Conservation (phyloP, 2,797 vertebrate genomes). For the Aplochiton taeniatus region DNA sequence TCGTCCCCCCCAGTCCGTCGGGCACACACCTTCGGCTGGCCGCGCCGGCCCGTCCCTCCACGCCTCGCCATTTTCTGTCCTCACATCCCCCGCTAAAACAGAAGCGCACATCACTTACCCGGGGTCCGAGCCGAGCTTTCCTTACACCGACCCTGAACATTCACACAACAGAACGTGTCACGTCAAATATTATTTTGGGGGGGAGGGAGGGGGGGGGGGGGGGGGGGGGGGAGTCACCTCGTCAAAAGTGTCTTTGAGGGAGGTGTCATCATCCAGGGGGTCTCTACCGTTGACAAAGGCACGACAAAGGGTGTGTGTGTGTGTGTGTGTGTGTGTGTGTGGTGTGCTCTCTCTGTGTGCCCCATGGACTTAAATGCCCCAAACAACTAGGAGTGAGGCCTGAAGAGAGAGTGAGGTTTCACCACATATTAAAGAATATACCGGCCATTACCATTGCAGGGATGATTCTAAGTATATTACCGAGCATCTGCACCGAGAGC, state of each 20-base stretch:
- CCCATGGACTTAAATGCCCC: slow-evolving; percentile 23
- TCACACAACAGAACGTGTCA: slow-evolving; percentile 37
- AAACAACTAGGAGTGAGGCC: slow-evolving; percentile 15
- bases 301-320: too few relatives aligned
- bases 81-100: slow-evolving; percentile 47
- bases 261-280: too few relatives aligned
- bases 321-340: too few relatives aligned
- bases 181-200: background rate
- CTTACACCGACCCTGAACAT: slow-evolving; percentile 32
- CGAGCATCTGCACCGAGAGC: slow-evolving; percentile 3
- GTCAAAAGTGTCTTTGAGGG: slow-evolving; percentile 5
- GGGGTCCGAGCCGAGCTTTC: slow-evolving; percentile 18
- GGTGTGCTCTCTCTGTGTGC: slow-evolving; percentile 9
- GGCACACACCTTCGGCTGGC: slow-evolving; percentile 44
- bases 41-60: slow-evolving; percentile 17
- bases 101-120: slow-evolving; percentile 46
- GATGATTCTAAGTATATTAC: background rate
- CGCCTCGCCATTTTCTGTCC: slow-evolving; percentile 31
- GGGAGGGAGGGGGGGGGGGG: slow-evolving; percentile 22
- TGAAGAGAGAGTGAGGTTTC: slow-evolving; percentile 9
- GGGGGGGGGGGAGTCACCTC: slow-evolving; percentile 39
- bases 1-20: slow-evolving; percentile 50
- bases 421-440: slow-evolving; percentile 14
- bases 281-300: background rate
- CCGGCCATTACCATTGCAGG: slow-evolving; percentile 1